phyloP scores from a whole-genome alignment of 1,140 invertebrate genomes.

The Drosophila pseudoobscura region DNA sequence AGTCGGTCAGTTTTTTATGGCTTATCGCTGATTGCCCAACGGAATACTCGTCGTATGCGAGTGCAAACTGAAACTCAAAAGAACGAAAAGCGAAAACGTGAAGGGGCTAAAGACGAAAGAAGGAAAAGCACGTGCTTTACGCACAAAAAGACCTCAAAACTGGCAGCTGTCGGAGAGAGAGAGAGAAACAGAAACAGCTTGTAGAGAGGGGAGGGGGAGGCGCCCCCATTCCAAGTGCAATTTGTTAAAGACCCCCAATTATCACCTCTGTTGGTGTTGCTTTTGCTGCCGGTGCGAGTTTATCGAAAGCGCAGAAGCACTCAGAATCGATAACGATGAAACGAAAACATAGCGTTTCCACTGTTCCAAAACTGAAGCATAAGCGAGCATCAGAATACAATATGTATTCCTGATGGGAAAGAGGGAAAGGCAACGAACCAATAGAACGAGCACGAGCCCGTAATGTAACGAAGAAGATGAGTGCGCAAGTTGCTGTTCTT shows the following conservation, averaged over 20 bases:
- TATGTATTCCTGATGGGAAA: no score
- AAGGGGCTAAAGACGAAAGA: constrained; percentile 14
- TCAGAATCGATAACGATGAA: constrained; percentile 12
- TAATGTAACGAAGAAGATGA: no score
- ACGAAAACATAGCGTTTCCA: background rate
- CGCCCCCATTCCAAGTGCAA: constrained; percentile 37
- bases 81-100: constrained; percentile 1
- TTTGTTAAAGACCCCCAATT: constrained; percentile 60
- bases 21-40: constrained; percentile 55
- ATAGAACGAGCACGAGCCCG: no score
- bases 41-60: background rate
- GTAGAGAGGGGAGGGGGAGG: background rate
- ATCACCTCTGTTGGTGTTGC: constrained; percentile 28
- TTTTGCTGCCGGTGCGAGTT: no score
- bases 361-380: background rate
- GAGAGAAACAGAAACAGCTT: background rate
- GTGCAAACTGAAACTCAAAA: constrained; percentile 12
- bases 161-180: no score
- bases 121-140: constrained; percentile 67
- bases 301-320: constrained; percentile 11
- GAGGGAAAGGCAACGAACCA: no score
- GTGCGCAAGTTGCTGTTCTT: no score
- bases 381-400: no score
- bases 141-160: constrained; percentile 24
- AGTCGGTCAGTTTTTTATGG: constrained; percentile 19